Conservation (phyloP, 2,888 invertebrate species). For the Leptogaster cylindrica region DNA sequence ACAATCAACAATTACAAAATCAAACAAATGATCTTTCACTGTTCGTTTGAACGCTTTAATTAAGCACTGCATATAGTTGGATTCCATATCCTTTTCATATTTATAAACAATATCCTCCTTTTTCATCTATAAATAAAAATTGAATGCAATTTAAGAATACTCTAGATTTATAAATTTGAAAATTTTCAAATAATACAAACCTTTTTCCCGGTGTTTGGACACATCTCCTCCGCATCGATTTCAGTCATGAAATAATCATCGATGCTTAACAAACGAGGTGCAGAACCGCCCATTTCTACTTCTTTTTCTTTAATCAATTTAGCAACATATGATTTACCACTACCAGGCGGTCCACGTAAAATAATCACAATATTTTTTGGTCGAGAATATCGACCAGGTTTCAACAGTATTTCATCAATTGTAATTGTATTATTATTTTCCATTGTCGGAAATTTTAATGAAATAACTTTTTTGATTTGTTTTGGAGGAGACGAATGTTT, state of each 20-base stretch:
- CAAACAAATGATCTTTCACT: constrained; percentile 86
- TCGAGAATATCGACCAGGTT: constrained; percentile 80
- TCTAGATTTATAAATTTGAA: too few species aligned
- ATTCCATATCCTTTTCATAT: constrained; percentile 84
- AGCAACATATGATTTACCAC: constrained; percentile 91
- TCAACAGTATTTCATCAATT: constrained; percentile 83
- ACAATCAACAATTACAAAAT: constrained; percentile 91
- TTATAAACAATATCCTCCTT: constrained; percentile 69
- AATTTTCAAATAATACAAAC: constrained; percentile 48
- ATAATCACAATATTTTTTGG: constrained; percentile 84
- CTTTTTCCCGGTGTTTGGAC: constrained; percentile 60
- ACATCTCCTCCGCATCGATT: constrained; percentile 70
- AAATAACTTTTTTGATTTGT: too few species aligned
- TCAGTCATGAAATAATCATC: constrained; percentile 96
- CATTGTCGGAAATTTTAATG: constrained; percentile 50
- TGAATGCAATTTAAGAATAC: background rate
- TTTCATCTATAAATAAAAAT: constrained; percentile 57
- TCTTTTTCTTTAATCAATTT: constrained; percentile 84
- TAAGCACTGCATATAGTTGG: constrained; percentile 79
- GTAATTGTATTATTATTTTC: constrained; percentile 65
- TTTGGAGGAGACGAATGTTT: too few species aligned
- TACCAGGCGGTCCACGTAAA: constrained; percentile 90
- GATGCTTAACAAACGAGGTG: constrained; percentile 89
- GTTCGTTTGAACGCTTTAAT: constrained; percentile 90
- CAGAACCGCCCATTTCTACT: constrained; percentile 83